phyloP scores from a whole-genome alignment of 1,140 invertebrate genomes.

The Popillia japonica region DNA sequence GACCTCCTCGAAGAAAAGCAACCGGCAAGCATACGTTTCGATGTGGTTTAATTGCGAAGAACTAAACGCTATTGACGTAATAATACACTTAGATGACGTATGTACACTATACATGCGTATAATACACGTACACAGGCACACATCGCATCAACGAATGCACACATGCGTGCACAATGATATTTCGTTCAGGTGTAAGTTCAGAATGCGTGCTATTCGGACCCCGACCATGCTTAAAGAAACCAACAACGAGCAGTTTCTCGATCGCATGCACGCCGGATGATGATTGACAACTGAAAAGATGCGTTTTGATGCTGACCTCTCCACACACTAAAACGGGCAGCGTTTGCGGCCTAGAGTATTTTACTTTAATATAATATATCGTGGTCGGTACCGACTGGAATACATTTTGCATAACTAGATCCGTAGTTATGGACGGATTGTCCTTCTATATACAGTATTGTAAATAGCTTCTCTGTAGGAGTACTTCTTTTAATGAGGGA shows the following conservation, averaged over 20 bases:
- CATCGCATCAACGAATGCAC: neutral
- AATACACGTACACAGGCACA: too few relatives aligned
- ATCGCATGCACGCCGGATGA: neutral
- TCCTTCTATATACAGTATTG: neutral
- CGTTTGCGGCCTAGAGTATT: neutral
- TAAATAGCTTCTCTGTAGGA: neutral
- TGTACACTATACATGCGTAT: too few relatives aligned
- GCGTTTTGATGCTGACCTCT: conserved; percentile 23
- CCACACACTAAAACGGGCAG: conserved; percentile 19
- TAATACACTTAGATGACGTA: neutral
- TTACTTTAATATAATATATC: conserved; percentile 12
- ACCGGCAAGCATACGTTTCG: neutral
- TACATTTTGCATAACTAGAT: conserved; percentile 23
- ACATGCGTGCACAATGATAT: conserved; percentile 24
- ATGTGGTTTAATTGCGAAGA: conserved; percentile 7
- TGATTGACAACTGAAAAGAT: conserved; percentile 26
- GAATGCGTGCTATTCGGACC: neutral
- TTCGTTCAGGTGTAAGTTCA: neutral
- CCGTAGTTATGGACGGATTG: neutral
- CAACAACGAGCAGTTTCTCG: neutral
- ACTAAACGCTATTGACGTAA: conserved; percentile 2
- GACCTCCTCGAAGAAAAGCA: neutral
- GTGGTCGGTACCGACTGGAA: neutral
- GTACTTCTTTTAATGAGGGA: neutral
- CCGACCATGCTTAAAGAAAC: conserved; percentile 25